Conservation (phyloP, 1,140 invertebrate species). For the Melanaphis sacchari region DNA sequence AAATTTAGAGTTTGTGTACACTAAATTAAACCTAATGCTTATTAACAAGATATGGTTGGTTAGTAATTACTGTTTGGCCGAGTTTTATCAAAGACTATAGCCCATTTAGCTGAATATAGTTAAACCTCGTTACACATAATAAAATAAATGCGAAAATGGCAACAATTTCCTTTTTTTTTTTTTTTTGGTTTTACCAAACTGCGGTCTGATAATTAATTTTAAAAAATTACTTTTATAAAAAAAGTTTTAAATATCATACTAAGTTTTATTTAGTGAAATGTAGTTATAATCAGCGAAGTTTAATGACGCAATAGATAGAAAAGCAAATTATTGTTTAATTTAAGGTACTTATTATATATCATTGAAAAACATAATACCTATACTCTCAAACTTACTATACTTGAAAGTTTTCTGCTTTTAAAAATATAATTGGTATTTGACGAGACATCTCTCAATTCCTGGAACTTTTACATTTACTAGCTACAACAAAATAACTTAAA, state of each 20-base stretch:
- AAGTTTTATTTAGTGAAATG: neutral
- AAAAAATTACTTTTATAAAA: neutral
- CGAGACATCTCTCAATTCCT: neutral
- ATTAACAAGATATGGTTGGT: neutral
- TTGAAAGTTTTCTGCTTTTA: neutral
- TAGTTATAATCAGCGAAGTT: neutral
- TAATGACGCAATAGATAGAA: neutral
- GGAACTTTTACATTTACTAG: neutral
- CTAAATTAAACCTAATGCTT: constrained; percentile 21
- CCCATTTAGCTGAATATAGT: neutral
- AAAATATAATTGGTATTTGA: neutral
- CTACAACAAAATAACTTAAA: neutral
- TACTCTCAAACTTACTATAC: no score
- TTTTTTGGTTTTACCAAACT: neutral
- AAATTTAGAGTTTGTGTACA: neutral
- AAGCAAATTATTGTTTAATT: neutral
- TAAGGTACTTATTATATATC: neutral
- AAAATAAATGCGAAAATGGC: neutral
- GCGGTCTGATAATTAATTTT: neutral
- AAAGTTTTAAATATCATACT: neutral
- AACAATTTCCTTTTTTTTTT: neutral
- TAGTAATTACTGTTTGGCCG: neutral
- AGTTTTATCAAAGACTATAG: constrained; percentile 9
- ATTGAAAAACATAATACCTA: neutral
- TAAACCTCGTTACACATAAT: neutral